phyloP scores from a whole-genome alignment of 2,888 invertebrate genomes.

The Drosophila kanekoi region DNA sequence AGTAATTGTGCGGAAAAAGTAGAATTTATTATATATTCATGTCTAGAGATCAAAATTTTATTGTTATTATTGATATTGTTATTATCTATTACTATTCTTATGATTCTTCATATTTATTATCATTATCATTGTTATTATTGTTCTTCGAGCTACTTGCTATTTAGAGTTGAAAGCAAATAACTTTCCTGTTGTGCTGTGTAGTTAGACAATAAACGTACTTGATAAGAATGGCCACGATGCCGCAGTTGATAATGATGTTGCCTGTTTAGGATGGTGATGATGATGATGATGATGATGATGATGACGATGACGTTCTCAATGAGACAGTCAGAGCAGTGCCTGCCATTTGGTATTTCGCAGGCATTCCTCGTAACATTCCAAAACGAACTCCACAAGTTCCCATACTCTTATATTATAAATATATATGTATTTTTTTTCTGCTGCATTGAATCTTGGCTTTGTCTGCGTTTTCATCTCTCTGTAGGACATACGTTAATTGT shows the following conservation, averaged over 20 bases:
- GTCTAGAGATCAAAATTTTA: too few species aligned
- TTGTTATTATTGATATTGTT: too few species aligned
- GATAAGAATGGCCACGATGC: conserved; percentile 64
- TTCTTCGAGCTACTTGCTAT: too few species aligned
- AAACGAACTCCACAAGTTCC: conserved; percentile 23
- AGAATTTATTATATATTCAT: too few species aligned
- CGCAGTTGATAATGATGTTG: conserved; percentile 40
- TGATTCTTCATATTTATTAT: too few species aligned
- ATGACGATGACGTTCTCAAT: conserved; percentile 50
- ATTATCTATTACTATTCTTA: too few species aligned
- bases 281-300: conserved; percentile 31
- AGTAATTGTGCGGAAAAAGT: too few species aligned
- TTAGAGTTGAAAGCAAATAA: conserved; percentile 1
- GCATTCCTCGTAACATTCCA: conserved; percentile 72
- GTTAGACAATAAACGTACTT: conserved; percentile 53
- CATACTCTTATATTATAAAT: conserved; percentile 7
- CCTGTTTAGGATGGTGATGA: conserved; percentile 29
- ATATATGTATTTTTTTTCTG: conserved; percentile 22
- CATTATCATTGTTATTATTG: too few species aligned
- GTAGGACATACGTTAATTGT: conserved; percentile 53
- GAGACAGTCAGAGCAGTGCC: conserved; percentile 46
- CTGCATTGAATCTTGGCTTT: conserved; percentile 61
- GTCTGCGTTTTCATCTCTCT: conserved; percentile 43
- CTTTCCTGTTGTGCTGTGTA: conserved; percentile 42
- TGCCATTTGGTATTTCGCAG: conserved; percentile 66